A percentile compares a stretch with the other conserved stretches of the same genome.
phyloP scores from a whole-genome alignment of 2,797 vertebrate genomes.

The Esox masquinongy region DNA sequence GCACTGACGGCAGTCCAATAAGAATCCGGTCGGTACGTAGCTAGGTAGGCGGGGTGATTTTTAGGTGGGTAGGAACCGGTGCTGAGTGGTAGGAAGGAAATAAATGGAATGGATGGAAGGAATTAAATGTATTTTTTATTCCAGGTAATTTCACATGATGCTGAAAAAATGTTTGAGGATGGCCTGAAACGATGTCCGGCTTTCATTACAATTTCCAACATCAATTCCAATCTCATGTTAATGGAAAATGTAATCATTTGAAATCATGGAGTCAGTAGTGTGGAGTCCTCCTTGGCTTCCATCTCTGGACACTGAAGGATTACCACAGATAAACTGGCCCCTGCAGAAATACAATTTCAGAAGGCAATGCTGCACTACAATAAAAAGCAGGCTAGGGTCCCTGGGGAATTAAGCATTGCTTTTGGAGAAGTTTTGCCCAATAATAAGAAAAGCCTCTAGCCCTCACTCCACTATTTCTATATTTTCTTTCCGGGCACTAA shows the following conservation, averaged over 20 bases:
- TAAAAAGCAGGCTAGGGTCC: conserved; percentile 9
- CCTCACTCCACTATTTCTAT: conserved; percentile 43
- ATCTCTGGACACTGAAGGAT: not conserved
- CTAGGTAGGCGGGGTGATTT: conserved; percentile 13
- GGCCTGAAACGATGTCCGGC: not conserved
- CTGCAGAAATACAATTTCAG: conserved; percentile 23
- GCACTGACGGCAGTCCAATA: not conserved
- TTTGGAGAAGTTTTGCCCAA: conserved; percentile 32
- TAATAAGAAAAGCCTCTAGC: conserved; percentile 43
- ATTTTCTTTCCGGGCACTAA: conserved; percentile 36
- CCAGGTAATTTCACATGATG: not conserved
- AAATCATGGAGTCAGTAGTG: not conserved
- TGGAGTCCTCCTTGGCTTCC: not conserved
- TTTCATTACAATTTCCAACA: no score
- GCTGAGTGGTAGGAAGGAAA: conserved; percentile 13
- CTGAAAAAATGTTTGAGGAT: not conserved
- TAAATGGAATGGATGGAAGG: no score
- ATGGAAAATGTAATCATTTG: not conserved
- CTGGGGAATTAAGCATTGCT: conserved; percentile 40
- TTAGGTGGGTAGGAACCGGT: not conserved
- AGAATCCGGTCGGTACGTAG: conserved; percentile 56
- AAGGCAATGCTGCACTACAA: conserved; percentile 29
- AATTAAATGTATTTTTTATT: not conserved
- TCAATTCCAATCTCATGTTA: not conserved
- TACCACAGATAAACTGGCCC: conserved; percentile 13